Percentiles rank a stretch among this genome's conserved stretches.
Conservation (phyloP, 2,797 vertebrate species). For the Esox masquinongy region DNA sequence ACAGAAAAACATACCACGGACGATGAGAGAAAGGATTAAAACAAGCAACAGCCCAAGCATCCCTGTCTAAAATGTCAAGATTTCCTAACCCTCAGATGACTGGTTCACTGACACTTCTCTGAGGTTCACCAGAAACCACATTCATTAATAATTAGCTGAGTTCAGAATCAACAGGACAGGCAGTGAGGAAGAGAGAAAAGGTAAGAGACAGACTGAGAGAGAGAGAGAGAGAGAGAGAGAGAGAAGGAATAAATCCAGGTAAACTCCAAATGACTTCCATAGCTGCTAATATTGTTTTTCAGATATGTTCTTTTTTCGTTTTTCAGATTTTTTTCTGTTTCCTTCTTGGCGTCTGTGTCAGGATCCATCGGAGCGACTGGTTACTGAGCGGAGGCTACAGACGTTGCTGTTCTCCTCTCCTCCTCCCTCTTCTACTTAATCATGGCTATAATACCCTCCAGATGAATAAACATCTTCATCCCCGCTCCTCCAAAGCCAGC, state of each 20-base stretch:
- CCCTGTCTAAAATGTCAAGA: constrained; percentile 82
- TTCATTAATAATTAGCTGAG: constrained; percentile 81
- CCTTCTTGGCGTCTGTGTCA: constrained; percentile 82
- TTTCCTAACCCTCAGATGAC: constrained; percentile 73
- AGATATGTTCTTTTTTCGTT: constrained; percentile 36
- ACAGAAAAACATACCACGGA: constrained; percentile 59
- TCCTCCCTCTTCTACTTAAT: constrained; percentile 84
- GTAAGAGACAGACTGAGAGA: constrained; percentile 25
- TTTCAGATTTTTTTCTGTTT: constrained; percentile 66
- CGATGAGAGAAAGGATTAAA: constrained; percentile 42
- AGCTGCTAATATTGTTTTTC: constrained; percentile 47
- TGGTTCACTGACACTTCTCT: constrained; percentile 76
- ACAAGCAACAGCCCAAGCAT: constrained; percentile 78
- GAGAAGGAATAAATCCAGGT: constrained; percentile 29
- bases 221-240: constrained; percentile 38
- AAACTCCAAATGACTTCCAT: constrained; percentile 10
- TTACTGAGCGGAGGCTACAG: constrained; percentile 83
- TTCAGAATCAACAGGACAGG: constrained; percentile 40
- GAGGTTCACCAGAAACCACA: constrained; percentile 80
- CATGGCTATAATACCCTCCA: constrained; percentile 94
- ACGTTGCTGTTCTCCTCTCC: constrained; percentile 77
- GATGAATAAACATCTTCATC: constrained; percentile 95
- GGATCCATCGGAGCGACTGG: constrained; percentile 71
- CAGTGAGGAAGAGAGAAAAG: constrained; percentile 34
- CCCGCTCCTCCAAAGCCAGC: constrained; percentile 83